Evolutionary conservation across 2,888 invertebrate genomes (phyloP), one percentile per base, ranked within the genome.

Genomic region (Herminia tarsipennalis): DNA sequence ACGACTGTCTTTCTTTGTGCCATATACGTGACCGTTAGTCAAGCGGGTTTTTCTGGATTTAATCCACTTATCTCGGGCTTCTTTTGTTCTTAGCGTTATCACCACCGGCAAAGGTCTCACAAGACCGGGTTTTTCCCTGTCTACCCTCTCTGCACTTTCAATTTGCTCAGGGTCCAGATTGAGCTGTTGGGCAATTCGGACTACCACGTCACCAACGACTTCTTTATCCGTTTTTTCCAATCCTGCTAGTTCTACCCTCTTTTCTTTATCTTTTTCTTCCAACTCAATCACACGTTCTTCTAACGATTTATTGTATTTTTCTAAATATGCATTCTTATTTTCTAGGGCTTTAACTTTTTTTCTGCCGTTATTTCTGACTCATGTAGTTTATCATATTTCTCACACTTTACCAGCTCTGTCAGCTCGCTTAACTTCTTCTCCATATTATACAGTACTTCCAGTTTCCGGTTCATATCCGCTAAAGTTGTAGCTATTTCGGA

Each of bases 361-460:
- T 39, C 39, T 0, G 5, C 21, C 13, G 35, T 10, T 36, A 2
- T 12, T 14, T 36, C 30, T 10, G 13, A 18, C 12, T 46, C 30
- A 0, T 5, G 5, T 6, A 40, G 10, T 2, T 30, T 39, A 3
- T 40, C 45, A 8, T 46, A 46, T 5, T 40, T 46, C 25, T 40
- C 40, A 3, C 30, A 40, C 30, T 46, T 35, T 1, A 40, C 46
- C 2, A 46, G 10, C 0, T 39, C 45, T 5, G 29, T 10, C 28
- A 41, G 6, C 14, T 41, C 41, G 8, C 28, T 20, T 1, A 41
- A n/a, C n/a, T n/a, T n/a, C n/a, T n/a, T n/a, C n/a, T n/a, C n/a
- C n/a, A n/a, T n/a, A n/a, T n/a, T n/a, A n/a, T n/a, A n/a, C n/a
- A n/a, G n/a, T n/a, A n/a, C n/a, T n/a, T n/a, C n/a, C n/a, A n/a